Conservation (phyloP, 2,113 vertebrate genomes). For the Agelaius tricolor region DNA sequence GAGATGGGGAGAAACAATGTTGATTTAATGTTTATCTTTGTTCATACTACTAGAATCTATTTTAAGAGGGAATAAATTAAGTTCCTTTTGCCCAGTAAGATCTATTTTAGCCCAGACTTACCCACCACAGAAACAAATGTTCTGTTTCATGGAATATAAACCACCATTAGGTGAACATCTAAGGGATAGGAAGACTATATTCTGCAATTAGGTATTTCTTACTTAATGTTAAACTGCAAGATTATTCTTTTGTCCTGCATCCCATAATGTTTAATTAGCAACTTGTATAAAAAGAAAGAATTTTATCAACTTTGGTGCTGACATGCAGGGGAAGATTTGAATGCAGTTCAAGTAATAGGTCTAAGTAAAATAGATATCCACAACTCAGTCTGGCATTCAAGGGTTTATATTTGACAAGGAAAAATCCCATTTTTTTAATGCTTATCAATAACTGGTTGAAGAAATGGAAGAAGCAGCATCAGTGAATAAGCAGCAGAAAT, state of each 20-base stretch:
- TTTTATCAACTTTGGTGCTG: not conserved
- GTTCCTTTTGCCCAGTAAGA: not conserved
- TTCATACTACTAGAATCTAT: not conserved
- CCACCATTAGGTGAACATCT: accelerated
- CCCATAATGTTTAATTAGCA: not conserved
- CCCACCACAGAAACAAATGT: not conserved
- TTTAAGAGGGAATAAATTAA: not conserved
- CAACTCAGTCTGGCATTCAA: not conserved
- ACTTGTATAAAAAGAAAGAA: not conserved
- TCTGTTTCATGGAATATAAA: not conserved
- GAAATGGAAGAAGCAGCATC: not conserved
- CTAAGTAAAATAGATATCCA: not conserved
- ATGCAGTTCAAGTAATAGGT: not conserved
- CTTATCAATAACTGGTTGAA: not conserved
- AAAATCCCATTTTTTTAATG: not conserved
- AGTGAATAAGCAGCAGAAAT: not conserved
- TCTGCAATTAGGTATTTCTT: not conserved
- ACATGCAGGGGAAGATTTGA: not conserved
- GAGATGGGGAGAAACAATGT: not conserved
- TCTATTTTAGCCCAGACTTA: not conserved
- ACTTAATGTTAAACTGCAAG: not conserved
- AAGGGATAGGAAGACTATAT: not conserved
- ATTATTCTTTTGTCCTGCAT: not conserved
- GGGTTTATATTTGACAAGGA: not conserved
- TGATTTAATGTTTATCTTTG: not conserved